A percentile compares a stretch with the other conserved stretches of the same genome.
Conservation (phyloP, 1,140 invertebrate genomes). For the Aethina tumida region DNA sequence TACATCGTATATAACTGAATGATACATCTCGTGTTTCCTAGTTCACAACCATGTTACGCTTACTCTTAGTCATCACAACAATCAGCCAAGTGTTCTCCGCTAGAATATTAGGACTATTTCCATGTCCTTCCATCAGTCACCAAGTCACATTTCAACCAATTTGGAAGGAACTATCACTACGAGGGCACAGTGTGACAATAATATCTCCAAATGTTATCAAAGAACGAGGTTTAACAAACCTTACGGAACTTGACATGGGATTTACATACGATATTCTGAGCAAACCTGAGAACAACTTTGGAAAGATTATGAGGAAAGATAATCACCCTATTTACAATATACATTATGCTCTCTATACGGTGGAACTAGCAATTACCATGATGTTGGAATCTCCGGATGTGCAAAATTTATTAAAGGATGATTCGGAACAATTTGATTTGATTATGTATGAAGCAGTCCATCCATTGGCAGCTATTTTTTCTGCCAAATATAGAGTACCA, state of each 20-base stretch:
- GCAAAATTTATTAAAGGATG: slow-evolving; percentile 24
- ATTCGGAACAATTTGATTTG: slow-evolving; percentile 31
- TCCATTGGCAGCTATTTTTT: slow-evolving; percentile 22
- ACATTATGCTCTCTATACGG: slow-evolving; percentile 9
- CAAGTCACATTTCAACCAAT: slow-evolving; percentile 36
- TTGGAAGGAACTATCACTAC: slow-evolving; percentile 22
- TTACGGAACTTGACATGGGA: slow-evolving; percentile 18
- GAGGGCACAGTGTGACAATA: slow-evolving; percentile 19
- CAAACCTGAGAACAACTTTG: neutral
- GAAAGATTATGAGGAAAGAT: slow-evolving; percentile 7
- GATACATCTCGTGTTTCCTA: too few relatives aligned
- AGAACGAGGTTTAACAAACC: slow-evolving; percentile 12
- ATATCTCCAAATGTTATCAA: slow-evolving; percentile 18
- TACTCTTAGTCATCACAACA: too few relatives aligned
- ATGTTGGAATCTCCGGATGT: slow-evolving; percentile 17
- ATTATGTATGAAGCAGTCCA: slow-evolving; percentile 28
- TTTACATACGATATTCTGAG: slow-evolving; percentile 7
- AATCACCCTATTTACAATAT: slow-evolving; percentile 10
- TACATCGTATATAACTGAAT: too few relatives aligned
- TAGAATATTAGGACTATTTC: too few relatives aligned
- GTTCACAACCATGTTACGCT: too few relatives aligned
- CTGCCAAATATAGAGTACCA: slow-evolving; percentile 28
- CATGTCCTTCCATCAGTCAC: slow-evolving; percentile 39
- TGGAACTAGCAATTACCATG: too few relatives aligned
- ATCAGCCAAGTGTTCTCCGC: slow-evolving; percentile 13